Conservation (phyloP, 1,140 invertebrate genomes). For the Reticulitermes speratus region DNA sequence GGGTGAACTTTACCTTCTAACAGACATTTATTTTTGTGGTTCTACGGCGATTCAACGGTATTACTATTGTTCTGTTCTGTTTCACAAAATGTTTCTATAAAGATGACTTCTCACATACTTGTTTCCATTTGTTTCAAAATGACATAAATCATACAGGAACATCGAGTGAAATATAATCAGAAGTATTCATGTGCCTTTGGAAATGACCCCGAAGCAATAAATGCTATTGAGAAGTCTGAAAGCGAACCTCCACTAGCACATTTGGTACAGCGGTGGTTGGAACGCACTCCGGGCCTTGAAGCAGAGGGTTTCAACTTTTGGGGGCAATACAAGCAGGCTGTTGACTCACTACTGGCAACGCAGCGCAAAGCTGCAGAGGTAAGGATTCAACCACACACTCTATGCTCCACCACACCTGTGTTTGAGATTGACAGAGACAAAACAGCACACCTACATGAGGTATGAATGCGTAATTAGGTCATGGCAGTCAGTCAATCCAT, state of each 20-base stretch:
- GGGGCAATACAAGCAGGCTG: conserved; percentile 81
- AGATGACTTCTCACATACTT: too few species aligned
- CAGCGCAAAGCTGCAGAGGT: conserved; percentile 63
- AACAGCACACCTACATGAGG: too few species aligned
- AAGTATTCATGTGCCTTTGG: conserved; percentile 87
- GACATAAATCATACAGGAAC: conserved; percentile 52
- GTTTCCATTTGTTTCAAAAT: too few species aligned
- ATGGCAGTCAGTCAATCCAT: too few species aligned
- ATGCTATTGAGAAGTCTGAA: conserved; percentile 74
- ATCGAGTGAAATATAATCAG: conserved; percentile 91
- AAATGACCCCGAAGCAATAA: conserved; percentile 68
- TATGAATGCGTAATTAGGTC: too few species aligned
- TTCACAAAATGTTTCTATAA: too few species aligned
- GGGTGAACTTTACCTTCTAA: too few species aligned
- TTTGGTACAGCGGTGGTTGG: conserved; percentile 89
- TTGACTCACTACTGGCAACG: conserved; percentile 69
- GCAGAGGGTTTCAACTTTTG: conserved; percentile 87
- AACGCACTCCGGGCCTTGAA: conserved; percentile 89
- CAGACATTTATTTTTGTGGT: too few species aligned
- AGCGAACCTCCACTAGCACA: conserved; percentile 78
- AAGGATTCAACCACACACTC: conserved; percentile 30
- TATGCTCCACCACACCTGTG: not conserved
- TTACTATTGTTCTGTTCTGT: too few species aligned
- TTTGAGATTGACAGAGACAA: too few species aligned
- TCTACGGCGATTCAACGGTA: too few species aligned